Evolutionary conservation across 2,113 vertebrate genomes (phyloP).

Genomic region (Phylloscopus whistleri): DNA sequence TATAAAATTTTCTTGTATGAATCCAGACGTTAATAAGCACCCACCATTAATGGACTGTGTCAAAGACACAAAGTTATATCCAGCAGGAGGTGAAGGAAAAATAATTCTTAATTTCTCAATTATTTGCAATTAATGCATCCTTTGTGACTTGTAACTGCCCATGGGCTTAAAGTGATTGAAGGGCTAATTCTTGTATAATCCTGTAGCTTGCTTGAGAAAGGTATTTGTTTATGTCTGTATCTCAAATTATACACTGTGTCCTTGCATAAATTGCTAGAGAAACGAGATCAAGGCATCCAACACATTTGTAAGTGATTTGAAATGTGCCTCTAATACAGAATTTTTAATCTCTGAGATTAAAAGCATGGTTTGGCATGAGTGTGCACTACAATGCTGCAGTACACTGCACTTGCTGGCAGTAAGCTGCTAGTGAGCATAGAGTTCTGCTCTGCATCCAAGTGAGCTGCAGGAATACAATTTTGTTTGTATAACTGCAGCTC

Average conservation of each 20-base stretch:
- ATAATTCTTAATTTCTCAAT: background rate
- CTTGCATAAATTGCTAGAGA: background rate
- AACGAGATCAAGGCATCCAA: background rate
- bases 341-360: background rate
- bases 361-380: background rate
- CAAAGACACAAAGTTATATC: background rate
- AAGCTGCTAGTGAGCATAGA: background rate
- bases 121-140: background rate
- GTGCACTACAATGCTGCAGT: rapidly evolving
- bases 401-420: background rate
- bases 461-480: background rate
- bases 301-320: background rate
- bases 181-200: background rate
- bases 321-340: background rate
- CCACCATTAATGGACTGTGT: background rate
- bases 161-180: background rate
- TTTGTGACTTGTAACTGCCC: background rate
- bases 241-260: rapidly evolving
- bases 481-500: background rate
- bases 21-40: background rate
- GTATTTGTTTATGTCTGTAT: background rate
- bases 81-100: background rate
- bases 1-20: background rate
- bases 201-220: background rate
- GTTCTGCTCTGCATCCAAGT: background rate